Evolutionary conservation across 2,797 vertebrate species (phyloP).

Genomic region (Apogon hyalosoma): DNA sequence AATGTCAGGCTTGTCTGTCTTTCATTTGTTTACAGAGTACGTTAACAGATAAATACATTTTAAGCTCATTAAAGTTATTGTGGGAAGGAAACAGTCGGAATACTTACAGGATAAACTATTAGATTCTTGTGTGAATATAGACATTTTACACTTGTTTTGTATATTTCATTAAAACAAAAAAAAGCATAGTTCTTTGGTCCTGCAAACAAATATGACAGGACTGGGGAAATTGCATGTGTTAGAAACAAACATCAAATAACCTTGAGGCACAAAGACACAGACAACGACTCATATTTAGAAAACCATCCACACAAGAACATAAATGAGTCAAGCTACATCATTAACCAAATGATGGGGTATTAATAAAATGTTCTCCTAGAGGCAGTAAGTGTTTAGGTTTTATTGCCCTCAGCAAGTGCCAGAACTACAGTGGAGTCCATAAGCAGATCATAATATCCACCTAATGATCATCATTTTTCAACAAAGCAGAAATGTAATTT

Average conservation of each 20-base stretch:
- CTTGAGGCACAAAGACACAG: conserved; percentile 11
- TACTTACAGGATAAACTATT: background rate
- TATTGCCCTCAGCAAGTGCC: conserved; percentile 52
- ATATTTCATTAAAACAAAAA: too few species aligned
- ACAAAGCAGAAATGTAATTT: conserved; percentile 9
- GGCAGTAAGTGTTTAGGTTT: conserved; percentile 27
- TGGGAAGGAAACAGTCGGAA: conserved; percentile 10
- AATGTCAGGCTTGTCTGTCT: conserved; percentile 4
- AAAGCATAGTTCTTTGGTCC: conserved; percentile 20
- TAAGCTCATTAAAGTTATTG: conserved; percentile 9
- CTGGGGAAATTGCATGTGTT: conserved; percentile 12
- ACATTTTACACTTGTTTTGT: too few species aligned
- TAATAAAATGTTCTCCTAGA: conserved; percentile 54
- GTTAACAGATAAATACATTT: background rate
- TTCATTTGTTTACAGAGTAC: conserved; percentile 15
- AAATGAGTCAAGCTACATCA: conserved; percentile 40
- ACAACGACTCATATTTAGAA: conserved; percentile 24
- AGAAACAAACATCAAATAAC: conserved; percentile 25
- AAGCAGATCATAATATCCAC: conserved; percentile 45
- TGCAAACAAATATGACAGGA: conserved; percentile 12
- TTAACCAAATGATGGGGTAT: conserved; percentile 51
- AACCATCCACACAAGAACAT: conserved; percentile 17
- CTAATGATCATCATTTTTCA: conserved; percentile 43
- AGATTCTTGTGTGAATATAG: too few species aligned
- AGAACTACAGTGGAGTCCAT: conserved; percentile 31